A percentile compares a stretch with the other conserved stretches of the same genome.
Evolutionary conservation across 1,140 invertebrate species (phyloP).

Genomic region (Drosophila kepulauana): DNA sequence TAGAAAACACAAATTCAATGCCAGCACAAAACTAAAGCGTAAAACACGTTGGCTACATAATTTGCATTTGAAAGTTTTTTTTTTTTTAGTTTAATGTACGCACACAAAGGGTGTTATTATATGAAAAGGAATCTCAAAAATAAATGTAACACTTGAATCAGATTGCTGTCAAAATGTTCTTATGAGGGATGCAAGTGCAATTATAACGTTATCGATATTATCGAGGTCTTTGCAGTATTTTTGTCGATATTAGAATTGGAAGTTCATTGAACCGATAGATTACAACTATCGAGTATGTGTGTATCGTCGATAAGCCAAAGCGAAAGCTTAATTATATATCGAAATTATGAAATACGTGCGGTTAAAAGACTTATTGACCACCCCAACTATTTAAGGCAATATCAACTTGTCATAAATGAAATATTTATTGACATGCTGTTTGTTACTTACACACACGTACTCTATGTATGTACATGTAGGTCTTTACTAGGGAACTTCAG

Average conservation of each 20-base stretch:
- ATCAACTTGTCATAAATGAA: constrained; percentile 73
- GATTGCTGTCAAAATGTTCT: too few relatives aligned
- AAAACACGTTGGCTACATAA: constrained; percentile 30
- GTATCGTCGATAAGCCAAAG: constrained; percentile 42
- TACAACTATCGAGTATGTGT: background rate
- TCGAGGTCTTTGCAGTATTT: too few relatives aligned
- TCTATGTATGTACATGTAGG: constrained; percentile 7
- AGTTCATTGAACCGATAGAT: too few relatives aligned
- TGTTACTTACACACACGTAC: background rate
- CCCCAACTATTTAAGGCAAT: constrained; percentile 40
- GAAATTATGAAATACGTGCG: constrained; percentile 49
- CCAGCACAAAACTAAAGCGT: constrained; percentile 28
- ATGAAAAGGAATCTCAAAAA: constrained; percentile 20
- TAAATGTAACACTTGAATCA: too few relatives aligned
- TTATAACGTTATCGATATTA: background rate
- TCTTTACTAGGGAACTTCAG: constrained; percentile 20
- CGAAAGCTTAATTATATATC: constrained; percentile 56
- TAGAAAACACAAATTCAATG: constrained; percentile 63
- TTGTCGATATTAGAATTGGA: too few relatives aligned
- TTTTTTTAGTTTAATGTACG: constrained; percentile 48
- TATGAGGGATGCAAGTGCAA: too few relatives aligned
- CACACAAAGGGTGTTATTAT: constrained; percentile 32
- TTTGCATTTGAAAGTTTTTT: constrained; percentile 27
- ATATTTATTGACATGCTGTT: constrained; percentile 68
- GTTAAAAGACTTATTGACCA: background rate